Evolutionary conservation across 2,888 invertebrate species (phyloP), one percentile per base, ranked within the genome.

Genomic region (Temnothorax unifasciatus): DNA sequence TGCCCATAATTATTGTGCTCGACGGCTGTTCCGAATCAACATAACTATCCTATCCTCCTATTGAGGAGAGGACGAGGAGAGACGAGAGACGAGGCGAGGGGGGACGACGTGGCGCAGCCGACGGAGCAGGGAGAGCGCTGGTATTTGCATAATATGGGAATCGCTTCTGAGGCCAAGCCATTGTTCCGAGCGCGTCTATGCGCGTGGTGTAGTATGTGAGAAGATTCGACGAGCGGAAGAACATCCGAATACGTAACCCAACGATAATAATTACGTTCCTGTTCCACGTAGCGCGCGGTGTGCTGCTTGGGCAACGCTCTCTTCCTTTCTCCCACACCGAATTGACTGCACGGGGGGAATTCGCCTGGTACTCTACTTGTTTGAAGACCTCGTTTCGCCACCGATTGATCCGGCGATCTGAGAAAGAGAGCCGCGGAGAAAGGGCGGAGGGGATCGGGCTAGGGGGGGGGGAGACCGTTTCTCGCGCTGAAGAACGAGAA

Each of bases 171-270:
- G 88, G 90, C 89, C 87, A 74, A 63, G 73, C 90, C 89, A 93
- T 93, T 93, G 93, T 93, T 92, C 90, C 88, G 81, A 89, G 89
- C 85, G 29, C 87, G 89, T 89, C 88, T 88, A 85, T 82, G 90
- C 85, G 88, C 87, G 29, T 90, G 87, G 87, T 90, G 91, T 90
- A 91, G 92, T 91, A 91, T 91, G 92, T 91, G 93, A 92, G 92
- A 92, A 91, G 89, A 90, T 90, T 92, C 90, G 86, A 85, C 88
- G 89, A 91, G 86, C 93, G 93, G 93, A 93, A 93, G 91, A 93
- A 91, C 93, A 92, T 92, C 93, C 93, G 93, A 93, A 92, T 89
- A 93, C 93, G 93, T 93, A 93, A 93, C 92, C 86, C 90, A 88
- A 88, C 88, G 90, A 90, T 92, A 92, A 93, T 92, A 91, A 93